These are phyloP conservation scores for Scaptomyza caliginosa DNA, from an alignment of 2,888 invertebrate species.

Conservation along the genomic window DNA sequence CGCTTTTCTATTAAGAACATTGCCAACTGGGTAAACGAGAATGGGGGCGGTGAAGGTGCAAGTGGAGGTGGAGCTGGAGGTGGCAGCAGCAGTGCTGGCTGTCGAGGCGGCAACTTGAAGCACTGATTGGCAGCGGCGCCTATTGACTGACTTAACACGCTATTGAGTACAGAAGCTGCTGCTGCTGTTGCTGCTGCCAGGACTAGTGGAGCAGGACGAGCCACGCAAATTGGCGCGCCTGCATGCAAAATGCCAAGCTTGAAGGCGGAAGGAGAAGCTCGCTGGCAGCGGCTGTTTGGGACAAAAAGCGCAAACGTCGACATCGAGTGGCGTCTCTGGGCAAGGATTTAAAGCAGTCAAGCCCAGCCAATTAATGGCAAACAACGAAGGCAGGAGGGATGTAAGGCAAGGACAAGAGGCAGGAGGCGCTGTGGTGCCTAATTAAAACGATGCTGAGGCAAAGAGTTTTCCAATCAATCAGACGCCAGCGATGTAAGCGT, in stretches of 20 bases:
- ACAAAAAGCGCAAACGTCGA: constrained; percentile 61
- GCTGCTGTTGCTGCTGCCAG: constrained; percentile 9
- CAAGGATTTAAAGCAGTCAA: constrained; percentile 62
- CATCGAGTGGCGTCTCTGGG: constrained; percentile 36
- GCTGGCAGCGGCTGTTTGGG: constrained; percentile 20
- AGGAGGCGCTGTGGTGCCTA: constrained; percentile 48
- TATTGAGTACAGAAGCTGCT: constrained; percentile 66
- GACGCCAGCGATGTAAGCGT: constrained; percentile 41
- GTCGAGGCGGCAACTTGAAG: constrained; percentile 58
- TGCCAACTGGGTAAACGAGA: constrained; percentile 40
- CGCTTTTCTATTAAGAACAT: constrained; percentile 79
- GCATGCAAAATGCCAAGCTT: constrained; percentile 42
- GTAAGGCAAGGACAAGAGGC: neutral
- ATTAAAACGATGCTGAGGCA: constrained; percentile 62
- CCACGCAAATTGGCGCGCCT: constrained; percentile 70
- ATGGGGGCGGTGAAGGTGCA: neutral
- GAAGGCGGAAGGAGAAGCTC: neutral
- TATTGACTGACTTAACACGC: constrained; percentile 80
- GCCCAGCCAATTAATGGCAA: constrained; percentile 71
- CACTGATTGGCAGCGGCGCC: constrained; percentile 78
- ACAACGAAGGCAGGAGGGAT: constrained; percentile 33
- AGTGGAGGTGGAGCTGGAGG: neutral
- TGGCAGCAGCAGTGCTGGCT: constrained; percentile 6
- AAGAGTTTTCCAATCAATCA: constrained; percentile 78
- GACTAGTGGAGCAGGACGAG: constrained; percentile 18